Evolutionary conservation across 2,888 invertebrate species (phyloP).

Genomic region (Meliscaeva auricollis): DNA sequence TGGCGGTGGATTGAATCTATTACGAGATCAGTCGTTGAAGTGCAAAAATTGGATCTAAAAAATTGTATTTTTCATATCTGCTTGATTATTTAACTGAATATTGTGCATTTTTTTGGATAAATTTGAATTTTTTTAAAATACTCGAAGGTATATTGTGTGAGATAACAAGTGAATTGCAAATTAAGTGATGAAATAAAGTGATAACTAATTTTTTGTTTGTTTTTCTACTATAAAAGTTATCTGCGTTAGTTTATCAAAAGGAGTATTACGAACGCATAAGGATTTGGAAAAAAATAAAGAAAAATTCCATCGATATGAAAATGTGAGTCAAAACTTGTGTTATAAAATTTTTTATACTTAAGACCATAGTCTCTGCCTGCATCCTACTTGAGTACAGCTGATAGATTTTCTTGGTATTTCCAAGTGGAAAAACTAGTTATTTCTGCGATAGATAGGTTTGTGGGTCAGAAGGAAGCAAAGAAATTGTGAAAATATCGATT

Average conservation of each 20-base stretch:
- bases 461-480: slow-evolving; percentile 47
- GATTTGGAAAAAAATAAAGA: background rate
- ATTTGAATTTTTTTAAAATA: slow-evolving; percentile 51
- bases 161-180: slow-evolving; percentile 44
- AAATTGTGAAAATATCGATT: slow-evolving; percentile 44
- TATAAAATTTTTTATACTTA: background rate
- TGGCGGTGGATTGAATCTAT: slow-evolving; percentile 60
- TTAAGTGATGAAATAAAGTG: slow-evolving; percentile 44
- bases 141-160: slow-evolving; percentile 26
- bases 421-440: slow-evolving; percentile 58
- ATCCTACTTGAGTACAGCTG: background rate
- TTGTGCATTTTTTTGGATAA: slow-evolving; percentile 28
- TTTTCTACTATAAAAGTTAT: slow-evolving; percentile 7
- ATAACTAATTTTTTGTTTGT: slow-evolving; percentile 18
- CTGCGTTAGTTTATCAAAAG: background rate
- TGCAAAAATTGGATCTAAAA: slow-evolving; percentile 10
- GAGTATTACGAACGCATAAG: slow-evolving; percentile 2
- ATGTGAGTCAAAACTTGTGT: slow-evolving; percentile 45
- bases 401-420: slow-evolving; percentile 19
- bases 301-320: background rate
- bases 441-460: slow-evolving; percentile 26
- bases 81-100: background rate
- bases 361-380: slow-evolving; percentile 5
- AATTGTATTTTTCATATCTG: slow-evolving; percentile 7
- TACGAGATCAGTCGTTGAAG: slow-evolving; percentile 36